Conservation (phyloP, 2,113 vertebrate genomes). For the Aspidoscelis tigris region DNA sequence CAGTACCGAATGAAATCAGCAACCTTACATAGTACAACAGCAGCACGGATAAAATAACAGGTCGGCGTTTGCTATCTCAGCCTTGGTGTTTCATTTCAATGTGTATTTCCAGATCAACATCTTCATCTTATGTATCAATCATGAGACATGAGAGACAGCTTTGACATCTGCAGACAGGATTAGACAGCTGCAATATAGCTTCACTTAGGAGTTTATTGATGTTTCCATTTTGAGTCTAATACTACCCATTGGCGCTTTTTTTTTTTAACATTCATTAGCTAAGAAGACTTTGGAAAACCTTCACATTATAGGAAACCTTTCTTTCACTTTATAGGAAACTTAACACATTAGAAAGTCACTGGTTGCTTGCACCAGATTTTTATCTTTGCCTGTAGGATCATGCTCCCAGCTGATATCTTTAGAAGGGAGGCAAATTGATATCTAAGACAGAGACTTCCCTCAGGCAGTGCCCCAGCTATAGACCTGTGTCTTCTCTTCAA, state of each 20-base stretch:
- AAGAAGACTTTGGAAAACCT: conserved; percentile 8
- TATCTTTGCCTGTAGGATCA: neutral
- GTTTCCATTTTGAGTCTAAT: conserved; percentile 20
- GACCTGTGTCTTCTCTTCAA: neutral
- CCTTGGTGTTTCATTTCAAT: conserved; percentile 17
- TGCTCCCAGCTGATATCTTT: neutral
- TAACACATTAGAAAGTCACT: neutral
- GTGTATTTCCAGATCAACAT: conserved; percentile 1
- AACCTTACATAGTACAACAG: neutral
- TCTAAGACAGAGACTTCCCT: neutral
- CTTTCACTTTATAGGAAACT: neutral
- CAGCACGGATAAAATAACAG: neutral
- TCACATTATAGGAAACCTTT: neutral
- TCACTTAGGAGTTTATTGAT: conserved; percentile 28
- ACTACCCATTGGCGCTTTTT: conserved; percentile 9
- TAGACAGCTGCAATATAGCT: conserved; percentile 25
- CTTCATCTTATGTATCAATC: conserved; percentile 21
- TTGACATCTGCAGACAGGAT: conserved; percentile 18
- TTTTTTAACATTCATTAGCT: conserved; percentile 14
- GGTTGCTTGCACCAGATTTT: neutral
- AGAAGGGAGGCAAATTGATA: neutral
- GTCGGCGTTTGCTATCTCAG: neutral
- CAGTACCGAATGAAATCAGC: neutral
- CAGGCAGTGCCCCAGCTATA: too few relatives aligned
- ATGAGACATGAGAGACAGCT: neutral